A percentile compares a stretch with the other conserved stretches of the same genome.
Conservation (phyloP, 1,140 invertebrate genomes). For the Marisa cornuarietis region DNA sequence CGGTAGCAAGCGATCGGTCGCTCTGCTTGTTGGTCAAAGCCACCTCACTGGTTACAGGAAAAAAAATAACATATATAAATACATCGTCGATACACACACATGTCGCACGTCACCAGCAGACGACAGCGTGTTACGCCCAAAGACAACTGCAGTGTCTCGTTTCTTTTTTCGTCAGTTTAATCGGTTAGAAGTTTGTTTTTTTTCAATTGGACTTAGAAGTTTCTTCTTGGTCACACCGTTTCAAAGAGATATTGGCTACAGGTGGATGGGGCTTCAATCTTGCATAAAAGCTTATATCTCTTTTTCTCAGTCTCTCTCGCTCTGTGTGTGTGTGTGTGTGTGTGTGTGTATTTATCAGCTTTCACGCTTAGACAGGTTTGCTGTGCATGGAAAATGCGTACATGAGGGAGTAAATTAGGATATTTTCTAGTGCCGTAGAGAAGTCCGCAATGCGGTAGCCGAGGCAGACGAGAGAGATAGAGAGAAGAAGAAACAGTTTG, state of each 20-base stretch:
- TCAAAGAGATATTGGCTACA: not conserved
- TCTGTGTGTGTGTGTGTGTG: conserved; percentile 3
- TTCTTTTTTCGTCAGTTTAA: not conserved
- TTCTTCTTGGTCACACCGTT: not conserved
- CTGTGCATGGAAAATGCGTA: not conserved
- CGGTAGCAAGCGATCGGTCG: too few species aligned
- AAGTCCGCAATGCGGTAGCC: not conserved
- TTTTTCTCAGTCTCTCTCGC: conserved; percentile 1
- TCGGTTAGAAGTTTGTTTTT: not conserved
- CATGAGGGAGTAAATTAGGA: not conserved
- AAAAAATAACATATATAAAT: too few species aligned
- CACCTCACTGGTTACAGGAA: too few species aligned
- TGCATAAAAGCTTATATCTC: not conserved
- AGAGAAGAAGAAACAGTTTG: not conserved
- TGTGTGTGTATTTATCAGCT: not conserved
- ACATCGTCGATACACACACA: too few species aligned
- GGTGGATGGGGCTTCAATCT: not conserved
- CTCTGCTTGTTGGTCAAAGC: too few species aligned
- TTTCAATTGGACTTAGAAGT: not conserved
- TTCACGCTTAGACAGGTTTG: not conserved
- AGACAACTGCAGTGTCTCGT: too few species aligned
- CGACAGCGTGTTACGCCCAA: too few species aligned
- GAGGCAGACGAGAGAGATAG: not conserved
- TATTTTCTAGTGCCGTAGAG: not conserved
- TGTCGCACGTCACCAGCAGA: too few species aligned